A percentile compares a stretch with the other conserved stretches of the same genome.
Evolutionary conservation across 2,113 vertebrate species (phyloP).

Genomic region (Rhinolophus sinicus): DNA sequence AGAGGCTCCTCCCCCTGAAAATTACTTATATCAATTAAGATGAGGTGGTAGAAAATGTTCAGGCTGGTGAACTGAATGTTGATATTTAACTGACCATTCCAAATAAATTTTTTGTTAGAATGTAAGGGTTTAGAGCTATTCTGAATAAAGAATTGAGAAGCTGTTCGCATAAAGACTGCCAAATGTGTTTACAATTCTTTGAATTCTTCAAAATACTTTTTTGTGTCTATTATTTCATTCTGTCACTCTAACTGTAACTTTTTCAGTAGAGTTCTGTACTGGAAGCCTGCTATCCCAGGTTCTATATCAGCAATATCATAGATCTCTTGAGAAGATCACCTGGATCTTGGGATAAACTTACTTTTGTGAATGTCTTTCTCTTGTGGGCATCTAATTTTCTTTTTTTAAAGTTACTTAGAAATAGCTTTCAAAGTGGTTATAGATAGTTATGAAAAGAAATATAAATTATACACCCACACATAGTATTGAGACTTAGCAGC

Average conservation of each 20-base stretch:
- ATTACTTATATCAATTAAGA: conserved; percentile 8
- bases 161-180: not conserved
- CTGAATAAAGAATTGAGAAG: conserved; percentile 2
- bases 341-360: not conserved
- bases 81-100: not conserved
- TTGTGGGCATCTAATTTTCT: not conserved
- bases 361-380: not conserved
- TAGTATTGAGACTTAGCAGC: conserved; percentile 51
- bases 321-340: not conserved
- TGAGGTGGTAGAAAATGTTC: not conserved
- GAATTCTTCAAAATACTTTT: conserved; percentile 10
- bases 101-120: not conserved
- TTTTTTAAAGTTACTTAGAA: conserved; percentile 29
- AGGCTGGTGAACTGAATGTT: not conserved
- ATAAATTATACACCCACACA: conserved; percentile 51
- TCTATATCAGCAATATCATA: not conserved
- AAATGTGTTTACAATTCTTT: not conserved
- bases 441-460: conserved; percentile 71
- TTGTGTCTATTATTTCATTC: not conserved
- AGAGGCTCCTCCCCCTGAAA: not conserved
- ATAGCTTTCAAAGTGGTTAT: conserved; percentile 48
- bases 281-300: not conserved
- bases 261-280: not conserved
- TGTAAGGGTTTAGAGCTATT: not conserved
- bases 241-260: not conserved